Base-by-base conservation (phyloP, 2,888 invertebrate genomes). In the Oxytorus armatus region DNA sequence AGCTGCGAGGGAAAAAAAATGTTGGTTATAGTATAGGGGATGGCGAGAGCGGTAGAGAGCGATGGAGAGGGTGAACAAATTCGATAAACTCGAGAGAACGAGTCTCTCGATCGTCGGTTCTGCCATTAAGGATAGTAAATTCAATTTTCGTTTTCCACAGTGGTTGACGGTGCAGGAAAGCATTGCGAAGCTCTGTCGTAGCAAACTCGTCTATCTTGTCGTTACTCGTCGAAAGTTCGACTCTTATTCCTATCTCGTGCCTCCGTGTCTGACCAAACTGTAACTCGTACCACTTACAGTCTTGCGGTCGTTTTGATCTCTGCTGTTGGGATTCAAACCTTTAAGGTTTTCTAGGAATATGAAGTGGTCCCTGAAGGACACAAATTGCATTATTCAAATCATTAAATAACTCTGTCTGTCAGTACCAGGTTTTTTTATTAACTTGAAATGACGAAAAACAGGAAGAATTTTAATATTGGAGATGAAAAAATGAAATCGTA, bases 101-200 rank as follows among this genome's bases (percentile, higher is more conserved):
- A 69, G 53, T 66, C 66, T 59, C 72, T 77, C 77, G 55, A 51
- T 68, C 53, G 66, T 69, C 69, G 68, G 47, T 63, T 55, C 61
- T 65, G 63, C 79, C 69, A 75, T 79, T 75, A 79, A 49, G 69
- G 57, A 39, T 16, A 23, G 66, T 65, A 70, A 79, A 75, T 66
- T 79, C 70, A 57, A 75, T 79, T 75, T 79, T 75, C 33, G 11
- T 16, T 47, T 51, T 74, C 59, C 49, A 47, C 69, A 63, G 11
- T 49, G 51, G n/a, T 42, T 44, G 10, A n/a, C n/a, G n/a, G 21
- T 36, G 47, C 16, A 36, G 21, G 55, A 51, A 29, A 68, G 21
- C 14, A 25, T 70, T 33, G 25, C 73, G 18, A 23, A 36, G 42
- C 66, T 51, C n/a, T 23, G 47, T 4, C 25, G 5, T 29, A 11